Evolutionary conservation across 2,797 vertebrate genomes (phyloP), one percentile per base, ranked within the genome.

Genomic region (Nothura maculosa): DNA sequence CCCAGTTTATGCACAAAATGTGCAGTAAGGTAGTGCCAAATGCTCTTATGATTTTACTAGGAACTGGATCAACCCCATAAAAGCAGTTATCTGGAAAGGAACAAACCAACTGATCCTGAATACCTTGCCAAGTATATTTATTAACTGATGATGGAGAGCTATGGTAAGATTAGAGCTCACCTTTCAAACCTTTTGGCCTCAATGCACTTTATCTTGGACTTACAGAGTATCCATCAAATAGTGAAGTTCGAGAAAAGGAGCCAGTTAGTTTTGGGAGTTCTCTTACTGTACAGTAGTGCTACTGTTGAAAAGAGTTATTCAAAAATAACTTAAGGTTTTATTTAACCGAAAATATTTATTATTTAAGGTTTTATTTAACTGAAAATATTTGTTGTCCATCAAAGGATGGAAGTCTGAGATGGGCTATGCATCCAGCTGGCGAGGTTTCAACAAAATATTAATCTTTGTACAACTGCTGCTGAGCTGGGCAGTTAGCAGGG

Each of bases 371-470:
- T 45, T 88, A 69, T 86, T 90, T 92, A 84, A 94, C 63, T 30
- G 72, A 81, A 95, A 96, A 91, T 94, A 93, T 96, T 96, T 93
- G 70, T 93, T 95, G 93, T 94, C 81, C 94, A 57, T 88, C 92
- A 86, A 91, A 93, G 90, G 66, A 76, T 66, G 67, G 77, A 60
- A 86, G 85, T 91, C 90, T 83, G 87, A 86, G 92, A 90, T 84
- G 67, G 36, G 30, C 27, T 76, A 76, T 40, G 67, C 81, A 91
- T 95, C 89, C 89, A 95, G 83, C 91, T 94, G 92, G 94, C 16
- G 0, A 58, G 14, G 76, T 93, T 90, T 96, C 85, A 93, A 50
- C 42, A 66, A 63, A 73, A 45, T 86, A 83, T 81, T 87, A 70
- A 70, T 84, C 92, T 93, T 91, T 84, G 60, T 66, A 25, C 13